These are phyloP conservation scores for Phortica magna DNA, from an alignment of 2,888 invertebrate genomes.

Conservation along the genomic window DNA sequence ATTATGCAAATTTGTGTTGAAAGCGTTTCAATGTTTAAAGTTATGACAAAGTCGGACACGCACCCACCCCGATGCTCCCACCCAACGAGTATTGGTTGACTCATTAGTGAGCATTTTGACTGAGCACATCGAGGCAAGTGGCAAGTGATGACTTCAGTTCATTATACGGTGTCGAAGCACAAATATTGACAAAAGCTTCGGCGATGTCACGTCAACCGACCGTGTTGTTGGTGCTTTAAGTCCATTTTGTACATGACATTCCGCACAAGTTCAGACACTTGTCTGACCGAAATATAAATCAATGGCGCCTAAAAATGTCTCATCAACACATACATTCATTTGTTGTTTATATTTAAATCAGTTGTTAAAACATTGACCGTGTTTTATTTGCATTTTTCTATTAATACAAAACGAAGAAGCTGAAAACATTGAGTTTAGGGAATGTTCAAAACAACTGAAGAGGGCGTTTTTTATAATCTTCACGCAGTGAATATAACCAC, in stretches of 20 bases:
- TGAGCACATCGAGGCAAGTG: not conserved
- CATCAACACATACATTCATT: too few species aligned
- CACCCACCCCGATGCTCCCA: not conserved
- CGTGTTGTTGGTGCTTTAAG: too few species aligned
- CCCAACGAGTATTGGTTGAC: not conserved
- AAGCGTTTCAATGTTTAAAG: not conserved
- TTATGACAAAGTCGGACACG: not conserved
- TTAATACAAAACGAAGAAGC: too few species aligned
- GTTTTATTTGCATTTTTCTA: too few species aligned
- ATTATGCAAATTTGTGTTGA: conserved; percentile 6
- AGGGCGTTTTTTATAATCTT: too few species aligned
- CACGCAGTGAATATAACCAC: too few species aligned
- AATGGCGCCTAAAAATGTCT: not conserved
- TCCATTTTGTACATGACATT: too few species aligned
- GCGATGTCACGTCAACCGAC: not conserved
- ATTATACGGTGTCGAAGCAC: not conserved
- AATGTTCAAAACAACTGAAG: too few species aligned
- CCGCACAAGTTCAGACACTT: not conserved
- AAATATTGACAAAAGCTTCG: conserved; percentile 12
- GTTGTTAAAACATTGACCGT: too few species aligned
- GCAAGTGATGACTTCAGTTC: not conserved
- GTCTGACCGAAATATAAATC: not conserved
- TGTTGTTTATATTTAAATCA: too few species aligned
- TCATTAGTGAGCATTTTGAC: not conserved
- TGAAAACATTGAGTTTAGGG: too few species aligned